A percentile compares a stretch with the other conserved stretches of the same genome.
Evolutionary conservation across 2,888 invertebrate genomes (phyloP).

Genomic region (Sinodicranocentrus sp.): DNA sequence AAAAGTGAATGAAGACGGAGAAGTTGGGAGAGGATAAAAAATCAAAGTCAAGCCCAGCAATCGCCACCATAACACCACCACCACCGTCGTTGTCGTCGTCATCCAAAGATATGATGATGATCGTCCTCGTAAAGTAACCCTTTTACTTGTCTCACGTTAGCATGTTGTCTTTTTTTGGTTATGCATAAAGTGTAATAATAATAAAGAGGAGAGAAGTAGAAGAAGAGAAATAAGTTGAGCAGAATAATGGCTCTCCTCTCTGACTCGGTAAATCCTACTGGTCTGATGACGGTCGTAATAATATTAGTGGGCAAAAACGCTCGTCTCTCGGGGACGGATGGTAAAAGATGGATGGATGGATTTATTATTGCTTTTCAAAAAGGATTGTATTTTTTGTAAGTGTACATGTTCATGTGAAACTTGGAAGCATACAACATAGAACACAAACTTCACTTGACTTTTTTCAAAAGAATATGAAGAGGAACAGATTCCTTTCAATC

Average conservation of each 20-base stretch:
- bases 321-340: conserved; percentile 31
- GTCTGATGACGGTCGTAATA: conserved; percentile 38
- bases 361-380: conserved; percentile 68
- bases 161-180: conserved; percentile 25
- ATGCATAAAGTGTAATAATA: conserved; percentile 29
- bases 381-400: conserved; percentile 56
- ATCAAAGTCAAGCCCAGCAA: conserved; percentile 16
- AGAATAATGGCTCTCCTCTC: conserved; percentile 46
- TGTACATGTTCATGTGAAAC: conserved; percentile 32
- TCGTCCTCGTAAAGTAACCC: conserved; percentile 3
- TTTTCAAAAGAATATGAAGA: conserved; percentile 54
- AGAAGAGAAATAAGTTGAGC: conserved; percentile 50
- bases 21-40: too few relatives aligned
- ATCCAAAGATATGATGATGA: conserved; percentile 14
- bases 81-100: conserved; percentile 12
- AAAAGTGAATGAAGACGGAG: not conserved
- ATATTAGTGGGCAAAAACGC: conserved; percentile 35
- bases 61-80: not conserved
- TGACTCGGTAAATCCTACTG: conserved; percentile 37
- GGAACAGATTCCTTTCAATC: conserved; percentile 69
- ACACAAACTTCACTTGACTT: conserved; percentile 54
- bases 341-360: conserved; percentile 62
- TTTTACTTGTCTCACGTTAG: not conserved
- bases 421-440: conserved; percentile 1
- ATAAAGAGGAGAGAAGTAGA: conserved; percentile 22